Conservation (phyloP, 1,140 invertebrate genomes). For the Leucophenga varia region DNA sequence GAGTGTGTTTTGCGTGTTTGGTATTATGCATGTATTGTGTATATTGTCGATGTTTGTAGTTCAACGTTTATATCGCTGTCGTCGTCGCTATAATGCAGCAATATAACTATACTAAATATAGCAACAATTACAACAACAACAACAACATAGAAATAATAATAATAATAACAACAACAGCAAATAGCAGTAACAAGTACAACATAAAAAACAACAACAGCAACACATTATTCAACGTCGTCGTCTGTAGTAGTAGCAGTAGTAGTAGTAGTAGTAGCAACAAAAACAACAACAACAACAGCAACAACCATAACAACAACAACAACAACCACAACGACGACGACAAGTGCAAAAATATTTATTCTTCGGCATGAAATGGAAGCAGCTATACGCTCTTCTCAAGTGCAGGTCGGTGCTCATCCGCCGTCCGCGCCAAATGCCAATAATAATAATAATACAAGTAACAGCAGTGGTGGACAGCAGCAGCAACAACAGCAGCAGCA, state of each 20-base stretch:
- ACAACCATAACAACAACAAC: constrained; percentile 13
- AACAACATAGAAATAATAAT: no score
- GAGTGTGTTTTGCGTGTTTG: no score
- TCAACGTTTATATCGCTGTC: no score
- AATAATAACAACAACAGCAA: constrained; percentile 4
- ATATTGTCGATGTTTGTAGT: no score
- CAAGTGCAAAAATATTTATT: constrained; percentile 46
- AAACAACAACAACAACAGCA: constrained; percentile 12
- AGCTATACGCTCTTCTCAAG: constrained; percentile 57
- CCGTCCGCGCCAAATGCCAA: constrained; percentile 41
- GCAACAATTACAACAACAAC: constrained; percentile 7
- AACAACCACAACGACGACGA: constrained; percentile 44
- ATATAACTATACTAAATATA: no score
- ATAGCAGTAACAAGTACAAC: no score
- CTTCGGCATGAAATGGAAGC: constrained; percentile 58
- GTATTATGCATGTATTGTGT: no score
- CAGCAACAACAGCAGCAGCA: constrained; percentile 23
- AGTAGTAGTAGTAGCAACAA: constrained; percentile 1
- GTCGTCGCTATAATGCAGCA: no score
- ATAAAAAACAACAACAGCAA: neutral
- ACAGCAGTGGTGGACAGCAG: constrained; percentile 3
- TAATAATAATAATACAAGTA: no score
- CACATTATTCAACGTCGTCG: constrained; percentile 15
- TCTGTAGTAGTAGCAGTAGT: constrained; percentile 17
- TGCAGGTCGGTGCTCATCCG: constrained; percentile 55